Evolutionary conservation across 2,113 vertebrate genomes (phyloP), one percentile per base, ranked within the genome.

Genomic region (Engraulis encrasicolus): DNA sequence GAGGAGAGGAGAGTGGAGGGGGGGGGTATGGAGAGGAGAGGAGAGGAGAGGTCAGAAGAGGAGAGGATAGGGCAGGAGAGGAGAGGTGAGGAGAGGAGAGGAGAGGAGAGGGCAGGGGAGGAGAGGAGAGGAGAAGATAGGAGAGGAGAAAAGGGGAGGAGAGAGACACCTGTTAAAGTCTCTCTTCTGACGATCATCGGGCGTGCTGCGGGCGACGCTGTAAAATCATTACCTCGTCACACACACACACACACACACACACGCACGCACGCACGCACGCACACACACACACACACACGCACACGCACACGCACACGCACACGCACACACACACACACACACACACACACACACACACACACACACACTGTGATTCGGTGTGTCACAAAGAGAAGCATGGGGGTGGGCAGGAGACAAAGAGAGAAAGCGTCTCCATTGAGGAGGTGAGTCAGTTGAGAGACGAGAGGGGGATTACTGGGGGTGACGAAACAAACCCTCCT

Each of bases 131-230:
- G 81, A 58, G 11, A 15, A 1, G 52, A 66, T 52, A n/a, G 40
- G 40, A 45, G 40, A 9, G 9, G 40, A 9, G 9, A 9, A 9
- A 2, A 17, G 74, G n/a, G 50, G 37, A 77, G 82, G 80, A 80
- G 50, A 78, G 84, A 78, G 86, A 87, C 88, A 89, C 88, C 88
- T 89, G 88, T 87, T 87, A 84, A 82, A 83, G 80, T 82, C 50
- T n/a, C 78, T 19, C 45, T 74, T 34, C 82, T 78, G 84, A 52
- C 78, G 50, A 78, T 50, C 11, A 52, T n/a, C 37, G 54, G 27
- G 71, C 37, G 82, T 34, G 34, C 78, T 2, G 19, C 78, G 78
- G 81, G 79, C 37, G 79, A 34, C 14, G 84, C 19, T 50, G 74
- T 61, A 84, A 87, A 85, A 48, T 17, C 78, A 78, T 85, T 61